Evolutionary conservation across 2,888 invertebrate genomes (phyloP).

Genomic region (Nymphalis c-album): DNA sequence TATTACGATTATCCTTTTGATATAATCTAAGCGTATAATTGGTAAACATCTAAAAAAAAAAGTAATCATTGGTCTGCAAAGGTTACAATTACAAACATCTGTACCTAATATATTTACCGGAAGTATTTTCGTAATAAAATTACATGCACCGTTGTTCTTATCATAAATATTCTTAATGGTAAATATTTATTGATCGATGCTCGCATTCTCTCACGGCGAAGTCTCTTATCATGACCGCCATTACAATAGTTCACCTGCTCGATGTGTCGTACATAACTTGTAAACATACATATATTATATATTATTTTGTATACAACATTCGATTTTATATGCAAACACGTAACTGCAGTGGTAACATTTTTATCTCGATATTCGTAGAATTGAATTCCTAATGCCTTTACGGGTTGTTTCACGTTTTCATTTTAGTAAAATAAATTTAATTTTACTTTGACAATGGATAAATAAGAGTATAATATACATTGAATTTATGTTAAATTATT

Average conservation of each 20-base stretch:
- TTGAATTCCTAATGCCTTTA: too few relatives aligned
- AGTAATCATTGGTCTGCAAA: neutral
- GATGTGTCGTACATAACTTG: neutral
- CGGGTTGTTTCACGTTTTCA: too few relatives aligned
- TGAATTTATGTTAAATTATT: too few relatives aligned
- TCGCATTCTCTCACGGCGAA: neutral
- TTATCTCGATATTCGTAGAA: too few relatives aligned
- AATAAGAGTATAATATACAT: too few relatives aligned
- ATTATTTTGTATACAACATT: neutral
- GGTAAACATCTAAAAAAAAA: neutral
- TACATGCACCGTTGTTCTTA: neutral
- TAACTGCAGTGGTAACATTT: too few relatives aligned
- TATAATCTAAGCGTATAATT: too few relatives aligned
- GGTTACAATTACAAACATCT: neutral
- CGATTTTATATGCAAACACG: neutral
- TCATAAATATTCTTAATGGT: slow-evolving; percentile 9
- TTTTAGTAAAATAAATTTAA: too few relatives aligned
- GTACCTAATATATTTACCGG: neutral
- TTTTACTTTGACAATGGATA: too few relatives aligned
- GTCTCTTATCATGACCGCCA: slow-evolving; percentile 2
- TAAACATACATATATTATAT: neutral
- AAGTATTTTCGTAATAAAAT: neutral
- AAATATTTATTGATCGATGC: slow-evolving; percentile 7
- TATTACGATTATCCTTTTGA: too few relatives aligned
- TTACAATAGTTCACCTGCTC: slow-evolving; percentile 7